A percentile compares a stretch with the other conserved stretches of the same genome.
Evolutionary conservation across 1,140 invertebrate species (phyloP).

Genomic region (Teleopsis dalmanni): DNA sequence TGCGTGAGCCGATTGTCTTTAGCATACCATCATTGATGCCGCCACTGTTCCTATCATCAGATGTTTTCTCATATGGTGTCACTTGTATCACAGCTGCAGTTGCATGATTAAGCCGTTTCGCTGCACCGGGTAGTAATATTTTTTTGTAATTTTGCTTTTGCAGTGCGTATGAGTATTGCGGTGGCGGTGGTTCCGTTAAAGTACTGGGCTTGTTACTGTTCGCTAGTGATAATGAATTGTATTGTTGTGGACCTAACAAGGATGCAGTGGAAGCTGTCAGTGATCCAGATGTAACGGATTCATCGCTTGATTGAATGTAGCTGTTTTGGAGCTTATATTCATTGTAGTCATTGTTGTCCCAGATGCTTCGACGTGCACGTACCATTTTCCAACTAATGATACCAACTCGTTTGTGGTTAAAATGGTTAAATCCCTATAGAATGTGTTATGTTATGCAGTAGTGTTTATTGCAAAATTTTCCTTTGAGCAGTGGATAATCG

Average conservation of each 20-base stretch:
- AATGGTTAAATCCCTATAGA: too few relatives aligned
- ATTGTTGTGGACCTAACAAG: too few relatives aligned
- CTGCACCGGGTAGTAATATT: background rate
- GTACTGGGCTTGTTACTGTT: too few relatives aligned
- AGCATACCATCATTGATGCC: background rate
- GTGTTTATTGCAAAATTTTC: too few relatives aligned
- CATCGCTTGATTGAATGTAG: background rate
- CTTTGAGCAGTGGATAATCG: too few relatives aligned
- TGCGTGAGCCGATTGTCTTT: background rate
- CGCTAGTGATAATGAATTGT: too few relatives aligned
- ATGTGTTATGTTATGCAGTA: too few relatives aligned
- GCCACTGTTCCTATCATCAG: too few relatives aligned
- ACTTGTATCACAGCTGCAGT: background rate
- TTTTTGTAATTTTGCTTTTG: background rate
- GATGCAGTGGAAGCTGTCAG: slow-evolving; percentile 7
- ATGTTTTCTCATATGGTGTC: background rate
- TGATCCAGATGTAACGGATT: background rate
- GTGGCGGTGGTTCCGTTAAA: too few relatives aligned
- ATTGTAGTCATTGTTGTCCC: background rate
- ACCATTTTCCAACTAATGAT: too few relatives aligned
- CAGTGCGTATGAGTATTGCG: background rate
- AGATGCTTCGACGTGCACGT: background rate
- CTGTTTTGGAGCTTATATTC: background rate
- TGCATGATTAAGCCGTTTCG: background rate
- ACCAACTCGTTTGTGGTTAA: too few relatives aligned